Conservation (phyloP, 2,113 vertebrate species). For the Channa argus region DNA sequence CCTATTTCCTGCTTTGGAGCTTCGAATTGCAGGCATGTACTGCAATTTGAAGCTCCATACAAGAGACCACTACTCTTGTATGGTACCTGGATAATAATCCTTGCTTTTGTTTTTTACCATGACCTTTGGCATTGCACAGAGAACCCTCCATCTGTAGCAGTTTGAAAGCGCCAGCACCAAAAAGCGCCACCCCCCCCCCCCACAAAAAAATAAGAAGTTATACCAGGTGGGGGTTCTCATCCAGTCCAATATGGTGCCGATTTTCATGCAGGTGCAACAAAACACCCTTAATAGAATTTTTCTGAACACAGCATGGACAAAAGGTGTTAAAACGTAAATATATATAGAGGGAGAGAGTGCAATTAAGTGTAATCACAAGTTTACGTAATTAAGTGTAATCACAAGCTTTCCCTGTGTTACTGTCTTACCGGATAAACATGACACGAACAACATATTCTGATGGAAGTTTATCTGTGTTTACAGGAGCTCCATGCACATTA, state of each 20-base stretch:
- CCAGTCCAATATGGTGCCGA: constrained; percentile 69
- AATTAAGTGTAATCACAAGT: constrained; percentile 2
- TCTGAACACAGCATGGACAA: constrained; percentile 79
- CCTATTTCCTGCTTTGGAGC: not conserved
- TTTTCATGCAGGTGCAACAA: constrained; percentile 83
- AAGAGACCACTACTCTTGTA: not conserved
- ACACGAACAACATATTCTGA: not conserved
- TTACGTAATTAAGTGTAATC: not conserved
- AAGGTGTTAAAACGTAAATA: constrained; percentile 58
- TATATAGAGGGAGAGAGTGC: not conserved
- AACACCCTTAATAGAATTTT: constrained; percentile 83
- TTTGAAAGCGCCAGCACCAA: constrained; percentile 70
- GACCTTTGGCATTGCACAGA: constrained; percentile 76
- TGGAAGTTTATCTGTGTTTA: not conserved
- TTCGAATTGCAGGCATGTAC: constrained; percentile 4
- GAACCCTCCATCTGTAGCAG: constrained; percentile 34
- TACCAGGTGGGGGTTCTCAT: constrained; percentile 81
- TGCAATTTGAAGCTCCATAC: not conserved
- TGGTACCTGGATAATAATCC: not conserved
- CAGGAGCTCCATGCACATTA: not conserved
- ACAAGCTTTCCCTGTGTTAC: not conserved
- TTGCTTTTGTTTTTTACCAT: constrained; percentile 8
- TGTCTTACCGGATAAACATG: not conserved
- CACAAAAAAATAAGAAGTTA: constrained; percentile 29
- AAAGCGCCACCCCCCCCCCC: constrained; percentile 1